Base-by-base conservation (phyloP, 2,888 invertebrate species). In the Coelopa pilipes region DNA sequence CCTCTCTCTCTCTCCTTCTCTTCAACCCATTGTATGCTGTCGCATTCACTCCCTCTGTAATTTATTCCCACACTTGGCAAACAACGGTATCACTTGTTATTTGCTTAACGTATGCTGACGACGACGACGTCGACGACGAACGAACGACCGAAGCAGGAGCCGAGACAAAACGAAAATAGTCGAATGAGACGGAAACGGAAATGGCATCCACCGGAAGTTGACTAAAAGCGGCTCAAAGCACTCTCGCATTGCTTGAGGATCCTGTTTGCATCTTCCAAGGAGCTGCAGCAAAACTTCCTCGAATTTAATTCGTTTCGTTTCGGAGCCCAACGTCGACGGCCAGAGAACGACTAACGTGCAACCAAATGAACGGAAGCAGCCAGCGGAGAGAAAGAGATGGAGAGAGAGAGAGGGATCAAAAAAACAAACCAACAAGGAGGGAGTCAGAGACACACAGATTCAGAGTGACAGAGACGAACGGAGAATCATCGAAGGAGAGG, bases 41-140 rank as follows among this genome's bases (percentile, higher is more conserved):
- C 53, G 1, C 49, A 5, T 13, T 24, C 24, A 49, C 66, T 21
- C 66, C 15, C 68, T 34, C 15, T 55, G 71, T 63, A 65, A 65
- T 71, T 46, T 71, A 71, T 65, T 71, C 65, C 55, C 21, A 71
- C 53, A 55, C 62, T 71, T 71, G 71, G 71, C 71, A 65, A 47
- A 47, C 53, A 53, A 67, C 24, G 49, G 47, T 45, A 60, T 59
- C 49, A 19, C 65, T 53, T 65, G 46, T 65, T 65, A 70, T 70
- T 70, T 70, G 45, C 62, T 62, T 70, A 70, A 45, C 62, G 63
- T 63, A 70, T 53, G 46, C n/a, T 19, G 15, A n/a, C 55, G 53
- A 10, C 1, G 34, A 5, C 9, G 24, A 12, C 60, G 24, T 7
- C 13, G 53, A 2, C 53, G 13, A 2, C 53, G 53, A 7, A 53